Percentiles rank a stretch among this genome's conserved stretches.
These are phyloP conservation scores for Sapajus apella DNA, from an alignment of 2,113 vertebrate species.

Conservation along the genomic window DNA sequence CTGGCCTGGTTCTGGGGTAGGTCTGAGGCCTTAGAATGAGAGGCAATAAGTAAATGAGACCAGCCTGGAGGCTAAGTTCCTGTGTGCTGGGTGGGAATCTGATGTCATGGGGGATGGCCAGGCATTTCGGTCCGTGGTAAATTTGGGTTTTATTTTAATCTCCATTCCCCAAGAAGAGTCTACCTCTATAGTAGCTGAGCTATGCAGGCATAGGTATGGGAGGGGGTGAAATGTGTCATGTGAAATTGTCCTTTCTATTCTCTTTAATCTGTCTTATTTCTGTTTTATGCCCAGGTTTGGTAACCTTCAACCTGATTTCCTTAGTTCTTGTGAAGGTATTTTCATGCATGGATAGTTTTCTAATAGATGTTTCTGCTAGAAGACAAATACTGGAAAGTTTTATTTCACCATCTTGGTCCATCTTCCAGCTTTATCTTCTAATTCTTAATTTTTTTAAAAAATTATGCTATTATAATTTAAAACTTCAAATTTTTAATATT, in stretches of 20 bases:
- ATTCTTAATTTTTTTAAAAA: no score
- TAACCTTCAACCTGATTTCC: not conserved
- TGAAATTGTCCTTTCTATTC: not conserved
- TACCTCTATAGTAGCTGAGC: not conserved
- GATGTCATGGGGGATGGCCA: not conserved
- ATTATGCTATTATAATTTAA: no score
- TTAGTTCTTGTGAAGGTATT: not conserved
- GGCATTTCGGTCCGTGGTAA: not conserved
- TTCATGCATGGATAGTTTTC: not conserved
- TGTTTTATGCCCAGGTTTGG: not conserved
- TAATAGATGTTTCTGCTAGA: not conserved
- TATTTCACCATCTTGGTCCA: no score
- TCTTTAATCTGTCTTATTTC: not conserved
- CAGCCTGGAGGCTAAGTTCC: not conserved
- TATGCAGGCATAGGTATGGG: no score
- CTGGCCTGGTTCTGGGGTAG: not conserved
- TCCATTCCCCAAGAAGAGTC: not conserved
- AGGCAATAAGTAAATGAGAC: not conserved
- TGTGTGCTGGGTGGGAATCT: not conserved
- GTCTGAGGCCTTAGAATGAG: not conserved
- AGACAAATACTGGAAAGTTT: not conserved
- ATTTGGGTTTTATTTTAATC: not conserved
- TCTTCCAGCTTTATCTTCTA: no score
- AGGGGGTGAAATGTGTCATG: not conserved
- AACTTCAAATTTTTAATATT: no score